Evolutionary conservation across 1,140 invertebrate species (phyloP).

Genomic region (Heliconius eleuchia): DNA sequence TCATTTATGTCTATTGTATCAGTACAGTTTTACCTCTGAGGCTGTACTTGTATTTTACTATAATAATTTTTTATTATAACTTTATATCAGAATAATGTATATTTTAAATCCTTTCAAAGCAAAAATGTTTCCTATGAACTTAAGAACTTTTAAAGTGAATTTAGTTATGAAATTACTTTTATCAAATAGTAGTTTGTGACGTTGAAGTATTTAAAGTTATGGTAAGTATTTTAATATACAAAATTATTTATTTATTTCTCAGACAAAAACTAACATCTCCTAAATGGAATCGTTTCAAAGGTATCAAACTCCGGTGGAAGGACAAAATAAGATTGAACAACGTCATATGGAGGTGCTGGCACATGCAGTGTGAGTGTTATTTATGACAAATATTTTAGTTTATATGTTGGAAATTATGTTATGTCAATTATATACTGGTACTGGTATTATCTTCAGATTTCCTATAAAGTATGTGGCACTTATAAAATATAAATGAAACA

Average conservation of each 20-base stretch:
- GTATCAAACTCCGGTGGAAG: slow-evolving; percentile 97
- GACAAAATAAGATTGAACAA: slow-evolving; percentile 99
- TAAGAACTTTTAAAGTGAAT: slow-evolving; percentile 64
- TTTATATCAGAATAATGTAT: slow-evolving; percentile 46
- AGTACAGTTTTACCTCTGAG: slow-evolving; percentile 55
- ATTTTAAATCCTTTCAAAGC: slow-evolving; percentile 50
- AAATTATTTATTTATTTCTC: slow-evolving; percentile 76
- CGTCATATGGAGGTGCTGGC: slow-evolving; percentile 99
- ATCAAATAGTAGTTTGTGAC: slow-evolving; percentile 63
- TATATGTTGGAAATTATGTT: background rate
- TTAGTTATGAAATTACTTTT: slow-evolving; percentile 53
- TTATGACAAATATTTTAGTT: background rate
- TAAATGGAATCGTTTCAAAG: slow-evolving; percentile 99
- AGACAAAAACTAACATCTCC: slow-evolving; percentile 99
- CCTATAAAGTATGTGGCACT: background rate
- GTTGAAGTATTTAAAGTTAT: slow-evolving; percentile 50
- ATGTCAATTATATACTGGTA: background rate
- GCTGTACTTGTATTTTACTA: slow-evolving; percentile 51
- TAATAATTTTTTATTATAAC: slow-evolving; percentile 11
- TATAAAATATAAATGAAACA: background rate
- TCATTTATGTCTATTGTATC: slow-evolving; percentile 41
- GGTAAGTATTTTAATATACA: slow-evolving; percentile 53
- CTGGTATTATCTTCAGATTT: background rate
- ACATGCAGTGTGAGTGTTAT: slow-evolving; percentile 97
- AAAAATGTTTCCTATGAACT: slow-evolving; percentile 63